These are phyloP conservation scores for Chalcis sispes DNA, from an alignment of 2,888 invertebrate genomes.

Conservation along the genomic window DNA sequence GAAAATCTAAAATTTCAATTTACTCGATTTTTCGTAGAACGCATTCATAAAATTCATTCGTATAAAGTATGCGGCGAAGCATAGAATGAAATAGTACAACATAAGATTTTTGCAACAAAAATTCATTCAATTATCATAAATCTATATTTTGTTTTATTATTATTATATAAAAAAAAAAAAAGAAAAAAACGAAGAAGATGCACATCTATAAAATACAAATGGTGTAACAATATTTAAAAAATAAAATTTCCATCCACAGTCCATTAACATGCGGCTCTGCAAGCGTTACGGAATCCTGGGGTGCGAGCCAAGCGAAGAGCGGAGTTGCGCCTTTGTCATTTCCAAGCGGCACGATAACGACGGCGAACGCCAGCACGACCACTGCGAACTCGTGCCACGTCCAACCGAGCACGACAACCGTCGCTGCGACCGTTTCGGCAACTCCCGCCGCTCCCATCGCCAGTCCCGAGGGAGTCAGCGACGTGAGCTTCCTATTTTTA, in stretches of 20 bases:
- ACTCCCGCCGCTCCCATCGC: neutral
- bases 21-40: too few relatives aligned
- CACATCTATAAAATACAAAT: too few relatives aligned
- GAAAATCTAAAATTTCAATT: too few relatives aligned
- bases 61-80: too few relatives aligned
- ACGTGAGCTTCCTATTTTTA: constrained; percentile 22
- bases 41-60: too few relatives aligned
- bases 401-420: neutral
- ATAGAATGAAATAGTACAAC: too few relatives aligned
- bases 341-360: neutral
- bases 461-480: constrained; percentile 18
- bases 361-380: neutral
- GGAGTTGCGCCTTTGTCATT: neutral
- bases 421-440: neutral
- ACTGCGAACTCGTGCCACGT: neutral
- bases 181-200: too few relatives aligned
- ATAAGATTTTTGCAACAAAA: too few relatives aligned
- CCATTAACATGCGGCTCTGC: constrained; percentile 3
- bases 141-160: too few relatives aligned
- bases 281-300: constrained; percentile 1
- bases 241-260: neutral
- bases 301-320: neutral
- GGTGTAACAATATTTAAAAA: neutral
- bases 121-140: too few relatives aligned
- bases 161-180: too few relatives aligned